A percentile compares a stretch with the other conserved stretches of the same genome.
These are phyloP conservation scores for Anthoscopus minutus DNA, from an alignment of 2,113 vertebrate genomes.

Conservation along the genomic window DNA sequence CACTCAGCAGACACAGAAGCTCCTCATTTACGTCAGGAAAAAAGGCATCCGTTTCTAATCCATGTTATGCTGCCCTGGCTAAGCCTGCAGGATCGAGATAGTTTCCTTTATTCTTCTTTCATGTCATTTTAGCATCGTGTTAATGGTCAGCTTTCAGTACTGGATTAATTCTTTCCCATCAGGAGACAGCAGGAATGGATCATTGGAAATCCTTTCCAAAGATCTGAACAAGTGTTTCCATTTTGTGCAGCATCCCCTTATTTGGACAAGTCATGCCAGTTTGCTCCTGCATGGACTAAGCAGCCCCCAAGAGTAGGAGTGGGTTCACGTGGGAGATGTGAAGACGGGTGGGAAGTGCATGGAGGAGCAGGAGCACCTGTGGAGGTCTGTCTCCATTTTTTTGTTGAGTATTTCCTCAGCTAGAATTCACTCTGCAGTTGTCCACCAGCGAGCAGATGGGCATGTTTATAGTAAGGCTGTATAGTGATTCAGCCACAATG, in stretches of 20 bases:
- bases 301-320: background rate
- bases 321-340: background rate
- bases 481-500: constrained; percentile 18
- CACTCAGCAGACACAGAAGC: background rate
- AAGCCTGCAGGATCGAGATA: background rate
- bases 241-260: background rate
- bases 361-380: constrained; percentile 1
- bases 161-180: background rate
- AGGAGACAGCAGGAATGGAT: background rate
- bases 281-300: background rate
- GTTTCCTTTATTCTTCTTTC: constrained; percentile 24
- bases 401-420: background rate
- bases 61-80: background rate
- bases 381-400: background rate
- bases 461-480: background rate
- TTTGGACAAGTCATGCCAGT: background rate
- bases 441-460: constrained; percentile 39
- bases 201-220: background rate
- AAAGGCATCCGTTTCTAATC: background rate
- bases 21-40: background rate
- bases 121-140: background rate
- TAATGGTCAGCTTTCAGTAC: background rate
- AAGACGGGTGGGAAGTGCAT: background rate
- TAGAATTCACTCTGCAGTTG: constrained; percentile 1
- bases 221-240: background rate